Evolutionary conservation across 1,140 invertebrate genomes (phyloP).

Genomic region (Cryptotermes secundus): DNA sequence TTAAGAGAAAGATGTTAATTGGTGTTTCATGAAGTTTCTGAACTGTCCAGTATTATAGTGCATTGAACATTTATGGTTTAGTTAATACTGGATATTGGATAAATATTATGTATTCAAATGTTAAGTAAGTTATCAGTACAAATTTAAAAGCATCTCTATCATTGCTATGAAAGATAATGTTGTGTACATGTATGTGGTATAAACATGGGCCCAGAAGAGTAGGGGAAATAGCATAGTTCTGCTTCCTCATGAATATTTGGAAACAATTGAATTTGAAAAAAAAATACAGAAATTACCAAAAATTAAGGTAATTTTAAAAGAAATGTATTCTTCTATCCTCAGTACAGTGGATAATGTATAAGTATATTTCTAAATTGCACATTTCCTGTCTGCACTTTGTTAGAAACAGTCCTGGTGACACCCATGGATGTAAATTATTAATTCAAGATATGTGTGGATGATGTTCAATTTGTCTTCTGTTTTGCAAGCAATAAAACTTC

Average conservation of each 20-base stretch:
- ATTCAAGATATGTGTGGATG: background rate
- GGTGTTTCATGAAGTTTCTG: background rate
- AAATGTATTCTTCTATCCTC: too few species aligned
- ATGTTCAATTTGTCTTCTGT: constrained; percentile 2
- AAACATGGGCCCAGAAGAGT: too few species aligned
- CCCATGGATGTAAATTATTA: too few species aligned
- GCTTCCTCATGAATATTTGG: too few species aligned
- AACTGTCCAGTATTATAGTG: background rate
- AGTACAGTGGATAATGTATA: too few species aligned
- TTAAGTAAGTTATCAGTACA: background rate
- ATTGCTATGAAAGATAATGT: background rate
- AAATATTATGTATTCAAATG: background rate
- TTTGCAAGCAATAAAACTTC: background rate
- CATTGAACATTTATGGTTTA: background rate
- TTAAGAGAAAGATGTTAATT: background rate
- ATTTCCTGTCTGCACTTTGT: too few species aligned
- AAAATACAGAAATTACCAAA: too few species aligned
- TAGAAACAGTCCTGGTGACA: too few species aligned
- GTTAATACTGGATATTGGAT: background rate
- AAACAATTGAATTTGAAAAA: too few species aligned
- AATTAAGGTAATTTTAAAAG: too few species aligned
- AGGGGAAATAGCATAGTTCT: too few species aligned
- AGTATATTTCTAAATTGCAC: too few species aligned
- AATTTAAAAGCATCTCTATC: background rate
- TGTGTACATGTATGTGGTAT: background rate